phyloP scores from a whole-genome alignment of 2,888 invertebrate genomes.

The Eilema depressum region DNA sequence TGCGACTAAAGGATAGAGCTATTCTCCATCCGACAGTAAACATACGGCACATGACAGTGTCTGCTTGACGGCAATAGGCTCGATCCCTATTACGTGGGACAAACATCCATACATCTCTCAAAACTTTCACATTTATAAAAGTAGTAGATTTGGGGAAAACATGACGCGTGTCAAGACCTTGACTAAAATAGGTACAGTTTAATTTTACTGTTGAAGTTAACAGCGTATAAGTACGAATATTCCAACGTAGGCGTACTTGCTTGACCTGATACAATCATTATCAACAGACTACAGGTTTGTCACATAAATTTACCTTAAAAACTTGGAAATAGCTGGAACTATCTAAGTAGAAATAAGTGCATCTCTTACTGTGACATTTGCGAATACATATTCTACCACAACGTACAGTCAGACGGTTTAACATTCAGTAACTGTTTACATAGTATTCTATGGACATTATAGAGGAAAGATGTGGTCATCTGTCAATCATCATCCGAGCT shows the following conservation, averaged over 20 bases:
- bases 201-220: too few relatives aligned
- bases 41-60: too few relatives aligned
- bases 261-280: background rate
- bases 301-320: background rate
- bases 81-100: too few relatives aligned
- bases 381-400: background rate
- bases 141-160: background rate
- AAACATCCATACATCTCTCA: too few relatives aligned
- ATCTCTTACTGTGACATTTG: background rate
- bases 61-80: too few relatives aligned
- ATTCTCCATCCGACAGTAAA: too few relatives aligned
- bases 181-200: too few relatives aligned
- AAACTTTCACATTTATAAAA: background rate
- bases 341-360: background rate
- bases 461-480: too few relatives aligned
- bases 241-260: background rate
- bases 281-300: background rate
- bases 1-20: too few relatives aligned
- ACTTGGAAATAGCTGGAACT: background rate
- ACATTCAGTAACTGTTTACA: background rate
- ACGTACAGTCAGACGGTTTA: background rate
- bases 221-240: background rate
- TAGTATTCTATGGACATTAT: too few relatives aligned
- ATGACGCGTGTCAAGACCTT: background rate
- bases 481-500: too few relatives aligned